Evolutionary conservation across 2,113 vertebrate genomes (phyloP).

Genomic region (Tor tambroides): DNA sequence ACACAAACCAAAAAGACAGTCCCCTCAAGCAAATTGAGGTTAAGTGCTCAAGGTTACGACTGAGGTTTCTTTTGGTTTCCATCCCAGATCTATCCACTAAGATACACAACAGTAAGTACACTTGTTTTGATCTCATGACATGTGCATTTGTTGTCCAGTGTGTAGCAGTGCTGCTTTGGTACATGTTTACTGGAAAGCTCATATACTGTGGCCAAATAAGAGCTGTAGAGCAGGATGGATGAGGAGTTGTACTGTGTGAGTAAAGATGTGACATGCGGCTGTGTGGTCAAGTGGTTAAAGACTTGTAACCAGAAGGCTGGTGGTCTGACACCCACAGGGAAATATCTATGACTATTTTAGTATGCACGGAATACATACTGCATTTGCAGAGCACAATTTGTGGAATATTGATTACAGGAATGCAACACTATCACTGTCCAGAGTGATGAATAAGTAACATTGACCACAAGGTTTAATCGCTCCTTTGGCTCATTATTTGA

Average conservation of each 20-base stretch:
- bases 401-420: background rate
- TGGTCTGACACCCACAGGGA: background rate
- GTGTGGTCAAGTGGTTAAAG: conserved; percentile 1
- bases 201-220: background rate
- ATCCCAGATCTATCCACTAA: background rate
- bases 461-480: background rate
- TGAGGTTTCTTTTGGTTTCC: background rate
- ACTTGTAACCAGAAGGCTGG: background rate
- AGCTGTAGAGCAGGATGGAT: no score
- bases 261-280: background rate
- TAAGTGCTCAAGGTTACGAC: background rate
- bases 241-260: background rate
- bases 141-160: background rate
- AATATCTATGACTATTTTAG: background rate
- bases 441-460: background rate
- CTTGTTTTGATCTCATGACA: background rate
- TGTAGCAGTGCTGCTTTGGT: no score
- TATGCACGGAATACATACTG: background rate
- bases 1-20: background rate
- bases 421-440: background rate
- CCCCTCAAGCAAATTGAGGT: background rate
- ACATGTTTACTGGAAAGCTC: background rate
- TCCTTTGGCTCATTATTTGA: background rate
- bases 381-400: background rate
- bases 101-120: background rate